These are phyloP conservation scores for Percopsis omiscomaycus DNA, from an alignment of 2,797 vertebrate species.

Conservation along the genomic window DNA sequence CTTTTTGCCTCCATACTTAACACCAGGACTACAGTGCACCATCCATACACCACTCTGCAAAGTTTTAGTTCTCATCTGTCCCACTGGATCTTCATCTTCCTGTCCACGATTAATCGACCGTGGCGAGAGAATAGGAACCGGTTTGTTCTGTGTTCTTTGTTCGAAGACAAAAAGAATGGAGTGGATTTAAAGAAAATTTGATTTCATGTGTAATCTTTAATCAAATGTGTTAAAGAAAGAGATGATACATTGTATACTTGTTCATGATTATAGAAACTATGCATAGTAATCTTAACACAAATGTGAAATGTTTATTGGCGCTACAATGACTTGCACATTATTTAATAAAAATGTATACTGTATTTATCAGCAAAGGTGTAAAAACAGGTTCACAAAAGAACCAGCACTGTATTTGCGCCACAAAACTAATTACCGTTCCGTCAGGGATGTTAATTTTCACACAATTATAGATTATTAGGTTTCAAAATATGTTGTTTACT, in stretches of 20 bases:
- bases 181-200: slow-evolving; percentile 23
- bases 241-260: too few species aligned
- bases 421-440: too few species aligned
- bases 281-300: too few species aligned
- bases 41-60: slow-evolving; percentile 13
- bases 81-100: slow-evolving; percentile 54
- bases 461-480: not conserved
- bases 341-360: too few species aligned
- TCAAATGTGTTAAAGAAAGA: too few species aligned
- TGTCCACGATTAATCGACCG: slow-evolving; percentile 57
- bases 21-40: slow-evolving; percentile 53
- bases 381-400: too few species aligned
- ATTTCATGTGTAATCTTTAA: too few species aligned
- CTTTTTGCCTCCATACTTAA: slow-evolving; percentile 73
- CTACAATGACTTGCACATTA: too few species aligned
- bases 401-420: too few species aligned
- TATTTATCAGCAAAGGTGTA: too few species aligned
- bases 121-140: slow-evolving; percentile 3
- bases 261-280: too few species aligned
- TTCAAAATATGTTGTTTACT: not conserved
- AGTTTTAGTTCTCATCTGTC: slow-evolving; percentile 66
- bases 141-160: not conserved
- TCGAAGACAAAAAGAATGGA: slow-evolving; percentile 26
- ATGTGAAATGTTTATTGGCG: too few species aligned
- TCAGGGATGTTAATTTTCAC: not conserved